phyloP scores from a whole-genome alignment of 2,797 vertebrate genomes.

The Fundulus diaphanus region DNA sequence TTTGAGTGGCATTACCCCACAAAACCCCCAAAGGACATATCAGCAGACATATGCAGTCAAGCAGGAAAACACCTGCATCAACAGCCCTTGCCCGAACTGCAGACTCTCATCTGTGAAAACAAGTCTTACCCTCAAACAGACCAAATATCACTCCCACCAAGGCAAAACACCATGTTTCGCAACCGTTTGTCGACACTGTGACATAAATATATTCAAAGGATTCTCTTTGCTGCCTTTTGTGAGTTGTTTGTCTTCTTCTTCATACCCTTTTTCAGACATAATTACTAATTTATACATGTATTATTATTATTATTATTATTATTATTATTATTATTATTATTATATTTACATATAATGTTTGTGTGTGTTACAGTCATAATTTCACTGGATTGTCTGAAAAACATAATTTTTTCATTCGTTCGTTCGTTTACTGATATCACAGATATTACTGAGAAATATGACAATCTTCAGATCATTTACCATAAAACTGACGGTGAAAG shows the following conservation, averaged over 20 bases:
- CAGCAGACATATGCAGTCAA: conserved; percentile 41
- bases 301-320: no score
- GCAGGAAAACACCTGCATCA: conserved; percentile 74
- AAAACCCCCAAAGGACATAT: conserved; percentile 26
- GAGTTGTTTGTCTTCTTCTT: background rate
- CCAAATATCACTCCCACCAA: conserved; percentile 48
- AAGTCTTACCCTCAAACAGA: conserved; percentile 63
- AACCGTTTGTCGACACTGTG: conserved; percentile 27
- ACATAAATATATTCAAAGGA: conserved; percentile 13
- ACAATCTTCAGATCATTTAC: background rate
- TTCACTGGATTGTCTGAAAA: no score
- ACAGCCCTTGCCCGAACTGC: conserved; percentile 70
- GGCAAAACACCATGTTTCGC: conserved; percentile 64
- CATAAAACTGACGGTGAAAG: background rate
- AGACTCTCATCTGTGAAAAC: conserved; percentile 77
- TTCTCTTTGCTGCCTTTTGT: conserved; percentile 5
- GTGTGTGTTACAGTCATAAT: no score
- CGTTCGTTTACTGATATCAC: background rate
- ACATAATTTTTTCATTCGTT: no score
- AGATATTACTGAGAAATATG: background rate
- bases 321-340: no score
- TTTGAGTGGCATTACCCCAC: conserved; percentile 11
- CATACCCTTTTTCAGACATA: no score
- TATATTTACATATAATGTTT: no score
- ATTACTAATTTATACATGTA: no score